These are phyloP conservation scores for Andrena dorsata DNA, from an alignment of 2,888 invertebrate genomes.

Conservation along the genomic window DNA sequence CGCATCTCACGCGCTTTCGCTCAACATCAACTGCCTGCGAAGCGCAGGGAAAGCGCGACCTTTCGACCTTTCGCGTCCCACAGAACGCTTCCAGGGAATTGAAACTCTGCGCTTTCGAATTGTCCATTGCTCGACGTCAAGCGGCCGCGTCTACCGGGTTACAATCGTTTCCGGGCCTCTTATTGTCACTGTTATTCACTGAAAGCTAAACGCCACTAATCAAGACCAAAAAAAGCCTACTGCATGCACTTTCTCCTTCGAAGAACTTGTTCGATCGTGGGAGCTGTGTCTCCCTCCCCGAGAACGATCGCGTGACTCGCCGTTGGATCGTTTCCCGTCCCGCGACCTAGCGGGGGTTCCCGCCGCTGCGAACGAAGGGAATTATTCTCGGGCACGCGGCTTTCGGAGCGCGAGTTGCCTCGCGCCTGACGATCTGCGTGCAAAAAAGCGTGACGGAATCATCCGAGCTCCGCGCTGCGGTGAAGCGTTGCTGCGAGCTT, in stretches of 20 bases:
- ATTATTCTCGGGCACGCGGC: not conserved
- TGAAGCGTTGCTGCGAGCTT: not conserved
- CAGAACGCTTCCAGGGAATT: too few species aligned
- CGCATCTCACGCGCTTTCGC: too few species aligned
- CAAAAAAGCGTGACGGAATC: constrained; percentile 19
- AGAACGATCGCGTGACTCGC: not conserved
- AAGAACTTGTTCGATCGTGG: constrained; percentile 31
- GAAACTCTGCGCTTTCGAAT: not conserved
- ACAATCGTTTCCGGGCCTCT: constrained; percentile 52
- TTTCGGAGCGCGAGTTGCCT: not conserved
- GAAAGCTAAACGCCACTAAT: constrained; percentile 64
- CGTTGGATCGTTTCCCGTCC: not conserved
- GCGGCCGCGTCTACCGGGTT: constrained; percentile 47
- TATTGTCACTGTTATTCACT: constrained; percentile 56
- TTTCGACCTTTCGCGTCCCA: too few species aligned
- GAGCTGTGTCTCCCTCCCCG: not conserved
- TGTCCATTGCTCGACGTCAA: constrained; percentile 33
- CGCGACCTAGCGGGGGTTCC: not conserved
- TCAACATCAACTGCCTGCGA: too few species aligned
- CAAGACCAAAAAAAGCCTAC: constrained; percentile 67
- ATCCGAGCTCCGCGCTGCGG: not conserved
- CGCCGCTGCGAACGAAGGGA: not conserved
- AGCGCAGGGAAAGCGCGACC: too few species aligned
- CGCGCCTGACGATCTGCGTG: not conserved
- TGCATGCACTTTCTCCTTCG: constrained; percentile 62